Evolutionary conservation across 2,113 vertebrate genomes (phyloP).

Genomic region (Ahaetulla prasina): DNA sequence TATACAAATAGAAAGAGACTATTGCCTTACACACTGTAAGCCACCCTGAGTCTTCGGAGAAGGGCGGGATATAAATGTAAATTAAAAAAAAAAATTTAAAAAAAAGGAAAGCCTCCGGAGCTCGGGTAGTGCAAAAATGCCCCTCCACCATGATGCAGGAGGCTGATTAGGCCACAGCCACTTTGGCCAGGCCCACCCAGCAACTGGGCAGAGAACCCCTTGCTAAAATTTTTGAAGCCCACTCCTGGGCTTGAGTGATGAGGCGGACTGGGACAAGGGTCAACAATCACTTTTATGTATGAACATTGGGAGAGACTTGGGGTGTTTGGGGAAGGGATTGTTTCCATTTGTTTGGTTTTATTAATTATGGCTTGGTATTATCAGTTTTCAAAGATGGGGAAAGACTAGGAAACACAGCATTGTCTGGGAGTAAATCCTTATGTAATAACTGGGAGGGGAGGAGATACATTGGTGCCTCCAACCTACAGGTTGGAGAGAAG

Average conservation of each 20-base stretch:
- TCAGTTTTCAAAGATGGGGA: not conserved
- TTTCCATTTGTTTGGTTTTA: not conserved
- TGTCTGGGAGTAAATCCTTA: not conserved
- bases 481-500: not conserved
- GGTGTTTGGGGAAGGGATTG: not conserved
- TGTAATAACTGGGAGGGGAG: not conserved
- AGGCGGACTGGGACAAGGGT: not conserved
- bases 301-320: not conserved
- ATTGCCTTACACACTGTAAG: no score
- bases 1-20: no score
- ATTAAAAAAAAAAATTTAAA: no score
- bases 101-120: no score
- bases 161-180: no score
- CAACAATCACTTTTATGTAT: not conserved
- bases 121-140: no score
- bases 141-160: no score
- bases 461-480: not conserved
- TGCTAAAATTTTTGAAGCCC: no score
- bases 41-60: no score
- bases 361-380: not conserved
- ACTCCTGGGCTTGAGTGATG: not conserved
- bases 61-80: no score
- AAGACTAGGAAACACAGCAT: not conserved
- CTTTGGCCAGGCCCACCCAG: no score
- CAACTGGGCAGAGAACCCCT: no score